Evolutionary conservation across 2,113 vertebrate species (phyloP), one percentile per base, ranked within the genome.

Genomic region (Laticauda laticaudata): DNA sequence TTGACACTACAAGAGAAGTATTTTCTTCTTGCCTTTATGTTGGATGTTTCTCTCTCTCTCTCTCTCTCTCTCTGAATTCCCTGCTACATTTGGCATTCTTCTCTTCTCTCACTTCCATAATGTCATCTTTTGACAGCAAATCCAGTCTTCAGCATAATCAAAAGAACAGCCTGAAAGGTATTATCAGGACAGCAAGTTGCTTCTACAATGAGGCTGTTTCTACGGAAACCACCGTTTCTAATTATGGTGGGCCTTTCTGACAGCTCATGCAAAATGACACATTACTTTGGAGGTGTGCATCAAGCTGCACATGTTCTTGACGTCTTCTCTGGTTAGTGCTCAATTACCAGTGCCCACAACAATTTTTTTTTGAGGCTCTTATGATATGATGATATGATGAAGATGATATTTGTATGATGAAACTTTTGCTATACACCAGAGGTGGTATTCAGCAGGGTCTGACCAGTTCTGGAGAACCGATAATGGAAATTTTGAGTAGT

Each of bases 201-300:
- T 91, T 48, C 5, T 29, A n/a, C 15, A 10, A 48, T 48, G 75
- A 88, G 61, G 51, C 29, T 69, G 87, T 90, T 94, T 91, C 81
- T 91, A 88, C 39, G 89, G 92, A 92, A 94, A 91, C 91, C 55
- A 85, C 64, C 5, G 9, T 92, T 85, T 95, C n/a, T 87, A 93
- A 56, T 93, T 93, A 89, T 69, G 56, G 51, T 18, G 23, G 87
- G 56, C 34, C 34, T 53, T 61, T 64, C 26, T 54, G 93, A 87
- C 85, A 87, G 92, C 64, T 86, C 81, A 45, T 92, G 61, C 43
- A 93, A 90, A 91, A 91, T 45, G 29, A 51, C 81, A 89, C 55
- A 64, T 64, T 39, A 15, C 92, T 86, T 51, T 57, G 39, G 26
- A 91, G 53, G 48, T 34, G 11, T 24, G 86, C 14, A 20, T 34